Evolutionary conservation across 2,113 vertebrate genomes (phyloP).

Genomic region (Phycodurus eques): DNA sequence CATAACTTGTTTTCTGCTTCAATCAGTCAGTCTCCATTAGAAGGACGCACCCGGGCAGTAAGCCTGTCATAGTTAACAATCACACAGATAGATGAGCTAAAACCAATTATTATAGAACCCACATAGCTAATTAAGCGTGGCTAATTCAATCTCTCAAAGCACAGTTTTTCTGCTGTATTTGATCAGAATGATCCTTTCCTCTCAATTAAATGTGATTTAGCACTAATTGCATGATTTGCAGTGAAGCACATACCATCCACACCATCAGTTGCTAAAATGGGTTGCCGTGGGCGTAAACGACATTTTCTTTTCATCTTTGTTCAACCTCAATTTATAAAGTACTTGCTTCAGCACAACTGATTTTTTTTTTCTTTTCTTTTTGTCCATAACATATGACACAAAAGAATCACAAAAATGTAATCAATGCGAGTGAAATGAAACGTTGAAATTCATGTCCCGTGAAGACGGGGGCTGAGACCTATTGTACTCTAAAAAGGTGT

Average conservation of each 20-base stretch:
- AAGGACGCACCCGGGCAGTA: slow-evolving; percentile 29
- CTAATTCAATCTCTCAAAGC: slow-evolving; percentile 53
- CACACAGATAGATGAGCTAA: slow-evolving; percentile 48
- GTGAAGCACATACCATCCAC: slow-evolving; percentile 26
- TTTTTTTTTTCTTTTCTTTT: background rate
- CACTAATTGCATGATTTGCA: slow-evolving; percentile 55
- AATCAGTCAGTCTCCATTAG: slow-evolving; percentile 63
- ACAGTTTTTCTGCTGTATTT: slow-evolving; percentile 51
- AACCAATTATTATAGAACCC: slow-evolving; percentile 60
- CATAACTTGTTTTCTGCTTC: slow-evolving; percentile 44
- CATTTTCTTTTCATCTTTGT: slow-evolving; percentile 41
- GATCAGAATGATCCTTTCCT: slow-evolving; percentile 50
- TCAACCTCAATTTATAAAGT: slow-evolving; percentile 23
- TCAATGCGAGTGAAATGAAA: background rate
- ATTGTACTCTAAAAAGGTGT: background rate
- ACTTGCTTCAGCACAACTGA: background rate
- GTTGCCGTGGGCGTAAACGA: slow-evolving; percentile 20
- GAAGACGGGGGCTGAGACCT: background rate
- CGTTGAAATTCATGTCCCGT: background rate
- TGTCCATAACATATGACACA: background rate
- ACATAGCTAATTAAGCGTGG: slow-evolving; percentile 55
- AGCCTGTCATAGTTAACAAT: slow-evolving; percentile 55
- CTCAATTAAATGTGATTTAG: slow-evolving; percentile 58
- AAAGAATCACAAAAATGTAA: background rate
- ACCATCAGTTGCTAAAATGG: slow-evolving; percentile 31